These are phyloP conservation scores for Pterostichus niger DNA, from an alignment of 2,888 invertebrate genomes.

Conservation along the genomic window DNA sequence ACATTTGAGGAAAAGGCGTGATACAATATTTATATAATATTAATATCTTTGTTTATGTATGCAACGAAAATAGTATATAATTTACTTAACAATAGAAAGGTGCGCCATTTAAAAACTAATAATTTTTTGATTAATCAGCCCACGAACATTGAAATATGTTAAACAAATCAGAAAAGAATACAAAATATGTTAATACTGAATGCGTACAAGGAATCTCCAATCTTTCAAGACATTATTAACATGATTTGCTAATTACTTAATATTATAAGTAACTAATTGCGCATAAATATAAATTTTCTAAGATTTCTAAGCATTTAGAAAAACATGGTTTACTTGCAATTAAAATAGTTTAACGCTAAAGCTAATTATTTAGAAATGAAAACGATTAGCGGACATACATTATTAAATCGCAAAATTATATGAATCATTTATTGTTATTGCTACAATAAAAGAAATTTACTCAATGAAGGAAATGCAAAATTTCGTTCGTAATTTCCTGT, in stretches of 20 bases:
- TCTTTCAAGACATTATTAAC: slow-evolving; percentile 23
- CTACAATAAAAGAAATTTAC: background rate
- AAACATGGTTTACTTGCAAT: slow-evolving; percentile 6
- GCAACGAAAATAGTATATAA: background rate
- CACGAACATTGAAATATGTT: background rate
- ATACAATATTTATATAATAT: too few species aligned
- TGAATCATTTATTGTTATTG: background rate
- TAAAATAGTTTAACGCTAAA: slow-evolving; percentile 31
- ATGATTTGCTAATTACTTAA: slow-evolving; percentile 39
- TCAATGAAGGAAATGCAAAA: slow-evolving; percentile 1
- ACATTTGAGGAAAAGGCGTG: too few species aligned
- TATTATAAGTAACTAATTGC: background rate
- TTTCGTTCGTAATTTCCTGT: background rate
- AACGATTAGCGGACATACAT: too few species aligned
- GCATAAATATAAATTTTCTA: slow-evolving; percentile 22
- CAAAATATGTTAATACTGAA: slow-evolving; percentile 1
- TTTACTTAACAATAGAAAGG: slow-evolving; percentile 14
- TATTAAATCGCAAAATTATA: background rate
- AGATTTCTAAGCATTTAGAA: slow-evolving; percentile 19
- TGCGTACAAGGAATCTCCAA: background rate
- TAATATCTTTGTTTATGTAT: background rate
- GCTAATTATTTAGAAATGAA: slow-evolving; percentile 8
- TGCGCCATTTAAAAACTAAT: slow-evolving; percentile 25
- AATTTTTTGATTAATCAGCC: slow-evolving; percentile 16
- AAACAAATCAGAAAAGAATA: background rate